Conservation (phyloP, 2,888 invertebrate species). For the Pomacea canaliculata region DNA sequence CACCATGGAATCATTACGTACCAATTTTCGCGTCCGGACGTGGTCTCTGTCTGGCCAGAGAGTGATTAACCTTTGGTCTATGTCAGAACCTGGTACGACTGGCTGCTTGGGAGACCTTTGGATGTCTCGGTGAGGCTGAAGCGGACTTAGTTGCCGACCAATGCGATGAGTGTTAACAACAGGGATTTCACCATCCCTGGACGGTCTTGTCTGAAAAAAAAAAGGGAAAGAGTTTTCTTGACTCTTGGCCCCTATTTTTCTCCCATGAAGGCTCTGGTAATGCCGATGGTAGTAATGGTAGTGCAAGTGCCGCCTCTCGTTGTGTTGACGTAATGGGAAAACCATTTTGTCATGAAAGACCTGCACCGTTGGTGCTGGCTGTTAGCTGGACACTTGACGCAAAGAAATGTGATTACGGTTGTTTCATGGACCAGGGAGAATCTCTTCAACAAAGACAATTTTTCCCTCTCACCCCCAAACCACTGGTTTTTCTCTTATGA, state of each 20-base stretch:
- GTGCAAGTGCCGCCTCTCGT: background rate
- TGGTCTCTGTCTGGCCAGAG: background rate
- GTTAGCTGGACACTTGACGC: no score
- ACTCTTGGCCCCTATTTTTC: background rate
- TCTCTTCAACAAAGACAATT: no score
- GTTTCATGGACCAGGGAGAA: no score
- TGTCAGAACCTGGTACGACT: background rate
- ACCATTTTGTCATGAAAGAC: no score
- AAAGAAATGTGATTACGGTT: no score
- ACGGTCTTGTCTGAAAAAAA: background rate
- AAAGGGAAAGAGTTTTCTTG: background rate
- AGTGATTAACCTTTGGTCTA: slow-evolving; percentile 10
- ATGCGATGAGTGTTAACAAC: slow-evolving; percentile 2
- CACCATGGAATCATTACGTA: background rate
- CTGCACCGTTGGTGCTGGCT: no score
- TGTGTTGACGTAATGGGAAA: no score
- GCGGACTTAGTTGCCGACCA: slow-evolving; percentile 1
- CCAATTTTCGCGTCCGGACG: slow-evolving; percentile 6
- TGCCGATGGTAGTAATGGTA: background rate
- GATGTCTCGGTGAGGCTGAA: background rate
- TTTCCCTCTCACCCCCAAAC: no score
- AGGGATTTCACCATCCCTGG: slow-evolving; percentile 2
- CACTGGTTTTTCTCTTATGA: no score
- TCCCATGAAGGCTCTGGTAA: slow-evolving; percentile 1
- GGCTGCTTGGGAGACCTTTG: background rate